Percentiles rank a stretch among this genome's conserved stretches.
phyloP scores from a whole-genome alignment of 1,140 invertebrate species.

The Pseudobourletiella spinata region DNA sequence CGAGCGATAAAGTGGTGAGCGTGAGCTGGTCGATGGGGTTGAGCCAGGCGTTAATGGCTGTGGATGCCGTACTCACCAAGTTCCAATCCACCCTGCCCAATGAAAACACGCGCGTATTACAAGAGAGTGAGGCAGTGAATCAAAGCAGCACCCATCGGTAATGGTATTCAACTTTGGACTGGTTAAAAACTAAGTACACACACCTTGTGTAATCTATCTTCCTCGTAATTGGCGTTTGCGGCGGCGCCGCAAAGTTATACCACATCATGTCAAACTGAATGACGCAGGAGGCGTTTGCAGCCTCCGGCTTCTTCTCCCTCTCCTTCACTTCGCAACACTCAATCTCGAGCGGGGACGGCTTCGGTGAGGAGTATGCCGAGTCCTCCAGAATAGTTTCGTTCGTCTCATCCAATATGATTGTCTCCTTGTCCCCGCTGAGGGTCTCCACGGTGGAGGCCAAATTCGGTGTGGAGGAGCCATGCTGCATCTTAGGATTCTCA shows the following conservation, averaged over 20 bases:
- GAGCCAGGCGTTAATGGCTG: conserved; percentile 95
- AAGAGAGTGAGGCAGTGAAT: conserved; percentile 5
- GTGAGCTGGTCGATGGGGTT: conserved; percentile 84
- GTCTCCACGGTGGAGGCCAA: conserved; percentile 16
- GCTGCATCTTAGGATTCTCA: conserved; percentile 6
- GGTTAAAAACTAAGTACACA: conserved; percentile 5
- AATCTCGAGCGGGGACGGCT: background rate
- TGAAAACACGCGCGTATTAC: too few species aligned
- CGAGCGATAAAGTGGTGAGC: conserved; percentile 67
- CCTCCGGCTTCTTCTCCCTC: conserved; percentile 24
- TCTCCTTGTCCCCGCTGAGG: conserved; percentile 22
- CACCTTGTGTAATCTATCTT: conserved; percentile 90
- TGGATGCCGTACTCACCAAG: conserved; percentile 85
- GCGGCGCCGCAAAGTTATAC: conserved; percentile 96
- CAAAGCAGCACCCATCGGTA: background rate
- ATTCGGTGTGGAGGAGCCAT: conserved; percentile 15
- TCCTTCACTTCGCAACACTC: conserved; percentile 1
- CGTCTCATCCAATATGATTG: conserved; percentile 23
- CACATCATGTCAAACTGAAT: conserved; percentile 84
- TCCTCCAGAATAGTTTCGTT: conserved; percentile 17
- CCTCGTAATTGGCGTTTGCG: conserved; percentile 81
- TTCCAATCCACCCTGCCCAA: conserved; percentile 80
- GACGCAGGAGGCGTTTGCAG: conserved; percentile 60
- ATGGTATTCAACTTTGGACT: too few species aligned
- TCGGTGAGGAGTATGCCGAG: background rate